Evolutionary conservation across 2,113 vertebrate species (phyloP).

Genomic region (Sturnus vulgaris): DNA sequence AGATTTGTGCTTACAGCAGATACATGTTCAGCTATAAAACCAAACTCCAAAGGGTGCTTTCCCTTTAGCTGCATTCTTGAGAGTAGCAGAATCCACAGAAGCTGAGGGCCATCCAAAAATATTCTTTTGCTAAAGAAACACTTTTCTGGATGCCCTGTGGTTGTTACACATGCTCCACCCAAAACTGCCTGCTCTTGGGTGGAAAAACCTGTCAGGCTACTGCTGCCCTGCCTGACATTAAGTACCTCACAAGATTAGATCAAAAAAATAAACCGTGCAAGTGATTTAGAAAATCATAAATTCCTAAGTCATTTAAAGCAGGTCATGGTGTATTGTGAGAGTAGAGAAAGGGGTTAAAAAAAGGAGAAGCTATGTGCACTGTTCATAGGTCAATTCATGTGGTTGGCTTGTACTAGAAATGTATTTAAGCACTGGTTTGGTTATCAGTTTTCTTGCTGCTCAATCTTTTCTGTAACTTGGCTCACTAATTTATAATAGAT

Average conservation of each 20-base stretch:
- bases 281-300: background rate
- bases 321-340: background rate
- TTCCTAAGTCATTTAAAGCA: background rate
- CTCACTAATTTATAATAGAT: constrained; percentile 19
- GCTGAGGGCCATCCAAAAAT: background rate
- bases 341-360: background rate
- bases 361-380: background rate
- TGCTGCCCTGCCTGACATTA: background rate
- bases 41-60: background rate
- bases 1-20: background rate
- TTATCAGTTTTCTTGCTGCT: constrained; percentile 20
- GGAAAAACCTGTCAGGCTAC: background rate
- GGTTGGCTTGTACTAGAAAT: background rate
- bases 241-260: background rate
- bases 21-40: background rate
- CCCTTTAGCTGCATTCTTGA: background rate
- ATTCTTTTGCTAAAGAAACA: background rate
- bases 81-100: background rate
- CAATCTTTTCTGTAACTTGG: constrained; percentile 35
- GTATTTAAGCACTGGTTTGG: constrained; percentile 21
- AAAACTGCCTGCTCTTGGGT: background rate
- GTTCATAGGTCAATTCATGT: background rate
- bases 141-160: background rate
- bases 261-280: background rate
- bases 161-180: background rate